Conservation (phyloP, 2,888 invertebrate genomes). For the Ellobium chinense region DNA sequence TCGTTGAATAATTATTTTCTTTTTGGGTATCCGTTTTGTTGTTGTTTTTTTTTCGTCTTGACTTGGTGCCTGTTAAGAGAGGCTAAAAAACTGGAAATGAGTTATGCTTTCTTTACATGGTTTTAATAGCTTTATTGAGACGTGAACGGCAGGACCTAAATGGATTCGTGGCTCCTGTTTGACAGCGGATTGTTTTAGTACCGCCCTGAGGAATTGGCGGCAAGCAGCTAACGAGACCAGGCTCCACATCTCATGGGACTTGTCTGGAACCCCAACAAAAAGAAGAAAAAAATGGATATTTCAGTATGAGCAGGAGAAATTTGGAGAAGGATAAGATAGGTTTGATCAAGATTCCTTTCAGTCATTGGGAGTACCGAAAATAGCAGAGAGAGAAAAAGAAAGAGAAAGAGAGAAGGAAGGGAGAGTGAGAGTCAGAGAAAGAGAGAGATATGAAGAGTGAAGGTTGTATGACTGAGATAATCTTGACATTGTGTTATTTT, state of each 20-base stretch:
- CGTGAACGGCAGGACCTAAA: neutral
- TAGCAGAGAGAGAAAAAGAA: neutral
- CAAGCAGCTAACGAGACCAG: neutral
- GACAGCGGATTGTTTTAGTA: constrained; percentile 11
- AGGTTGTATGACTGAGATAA: neutral
- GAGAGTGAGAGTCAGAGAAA: neutral
- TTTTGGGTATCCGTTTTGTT: too few relatives aligned
- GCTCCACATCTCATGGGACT: neutral
- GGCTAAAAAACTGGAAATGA: neutral
- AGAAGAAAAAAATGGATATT: neutral
- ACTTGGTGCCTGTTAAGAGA: too few relatives aligned
- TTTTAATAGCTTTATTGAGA: constrained; percentile 8
- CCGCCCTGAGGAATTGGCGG: neutral
- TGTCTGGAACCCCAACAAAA: neutral
- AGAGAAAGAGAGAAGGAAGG: neutral
- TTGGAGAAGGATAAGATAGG: neutral
- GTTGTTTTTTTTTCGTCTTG: too few relatives aligned
- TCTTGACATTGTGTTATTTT: neutral
- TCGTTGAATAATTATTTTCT: too few relatives aligned
- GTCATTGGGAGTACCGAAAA: neutral
- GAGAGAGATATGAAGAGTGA: neutral
- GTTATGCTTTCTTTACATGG: neutral
- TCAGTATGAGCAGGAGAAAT: neutral
- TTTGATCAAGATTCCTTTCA: too few relatives aligned
- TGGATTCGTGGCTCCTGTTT: neutral